Base-by-base conservation (phyloP, 2,888 invertebrate genomes). In the Cetonia aurata region DNA sequence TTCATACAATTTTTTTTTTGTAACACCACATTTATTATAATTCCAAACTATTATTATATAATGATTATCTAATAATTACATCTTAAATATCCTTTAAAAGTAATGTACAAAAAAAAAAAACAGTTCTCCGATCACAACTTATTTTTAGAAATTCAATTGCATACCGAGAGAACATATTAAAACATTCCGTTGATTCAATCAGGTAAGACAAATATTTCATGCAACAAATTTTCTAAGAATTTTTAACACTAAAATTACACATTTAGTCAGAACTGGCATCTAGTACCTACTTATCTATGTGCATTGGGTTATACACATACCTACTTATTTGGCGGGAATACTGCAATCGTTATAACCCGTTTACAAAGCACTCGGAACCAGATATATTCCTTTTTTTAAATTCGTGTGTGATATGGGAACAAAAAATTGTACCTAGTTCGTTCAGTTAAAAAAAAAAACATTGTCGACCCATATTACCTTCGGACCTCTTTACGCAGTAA, bases 271-370 rank as follows among this genome's bases (percentile, higher is more conserved):
- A 62, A 62, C 62, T 48, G 9, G 60, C 25, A 4, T 3, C 25
- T 25, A 25, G 25, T n/a, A n/a, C n/a, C n/a, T n/a, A n/a, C n/a
- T n/a, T n/a, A n/a, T 25, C 25, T 25, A 25, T 46, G 48, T 59
- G 59, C 59, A 59, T 25, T 25, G 17, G 4, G 25, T 25, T 59
- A n/a, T 55, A 41, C 46, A 60, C 62, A 15, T 48, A 19, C 33
- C 33, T 37, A 33, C 33, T 56, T 56, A 56, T 62, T 62, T 62
- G 62, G 62, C 62, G 62, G 50, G 62, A 62, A 62, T 50, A 15
- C 48, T 33, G 37, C 50, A 62, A 33, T 62, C 62, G 62, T 62
- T 62, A 62, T 62, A 62, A 62, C 62, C 48, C 48, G 62, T 62
- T 62, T 50, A 3, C 31, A 37, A 25, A 62, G 31, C 62, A 50